phyloP scores from a whole-genome alignment of 2,888 invertebrate species.

The Aphodius sticticus region DNA sequence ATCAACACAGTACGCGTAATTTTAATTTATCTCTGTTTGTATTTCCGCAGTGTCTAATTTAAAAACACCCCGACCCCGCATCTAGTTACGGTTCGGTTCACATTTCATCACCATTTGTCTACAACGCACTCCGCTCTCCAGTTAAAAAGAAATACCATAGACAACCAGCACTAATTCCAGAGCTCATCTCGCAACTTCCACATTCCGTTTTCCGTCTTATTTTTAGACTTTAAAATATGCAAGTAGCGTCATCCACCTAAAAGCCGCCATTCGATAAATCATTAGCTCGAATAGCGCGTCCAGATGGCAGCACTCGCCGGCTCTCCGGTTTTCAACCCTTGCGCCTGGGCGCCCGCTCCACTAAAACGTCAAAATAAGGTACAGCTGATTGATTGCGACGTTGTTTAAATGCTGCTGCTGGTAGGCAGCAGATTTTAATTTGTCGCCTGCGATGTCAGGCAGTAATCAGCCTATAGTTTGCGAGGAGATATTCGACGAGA shows the following conservation, averaged over 20 bases:
- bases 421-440: not conserved
- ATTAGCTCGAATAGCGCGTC: not conserved
- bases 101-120: not conserved
- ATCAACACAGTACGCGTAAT: not conserved
- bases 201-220: not conserved
- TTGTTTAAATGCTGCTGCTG: slow-evolving; percentile 5
- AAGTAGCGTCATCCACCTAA: not conserved
- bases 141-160: not conserved
- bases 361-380: slow-evolving; percentile 21
- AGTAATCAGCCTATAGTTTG: slow-evolving; percentile 65
- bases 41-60: not conserved
- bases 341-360: not conserved
- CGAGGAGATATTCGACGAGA: slow-evolving; percentile 86
- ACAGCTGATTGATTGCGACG: slow-evolving; percentile 18
- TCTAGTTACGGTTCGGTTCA: not conserved
- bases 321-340: slow-evolving; percentile 19
- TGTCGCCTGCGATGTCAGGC: slow-evolving; percentile 36
- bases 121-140: not conserved
- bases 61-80: not conserved
- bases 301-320: slow-evolving; percentile 18
- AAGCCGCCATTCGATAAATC: not conserved
- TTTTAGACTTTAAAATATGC: slow-evolving; percentile 4
- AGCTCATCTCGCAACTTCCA: not conserved
- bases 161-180: not conserved
- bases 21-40: not conserved